Evolutionary conservation across 2,888 invertebrate species (phyloP).

Genomic region (Hymenopus coronatus): DNA sequence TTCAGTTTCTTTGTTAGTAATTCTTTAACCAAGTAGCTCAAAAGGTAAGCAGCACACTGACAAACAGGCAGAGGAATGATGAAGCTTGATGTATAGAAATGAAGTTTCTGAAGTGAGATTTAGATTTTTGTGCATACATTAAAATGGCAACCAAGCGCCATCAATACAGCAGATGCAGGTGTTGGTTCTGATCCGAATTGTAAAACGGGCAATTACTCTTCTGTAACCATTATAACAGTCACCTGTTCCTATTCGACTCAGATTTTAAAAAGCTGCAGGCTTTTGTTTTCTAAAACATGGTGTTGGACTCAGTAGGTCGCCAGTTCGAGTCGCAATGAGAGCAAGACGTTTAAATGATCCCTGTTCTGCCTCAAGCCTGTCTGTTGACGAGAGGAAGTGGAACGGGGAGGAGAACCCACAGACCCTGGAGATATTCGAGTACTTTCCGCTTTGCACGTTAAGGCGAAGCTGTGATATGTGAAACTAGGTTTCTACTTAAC

Average conservation of each 20-base stretch:
- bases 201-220: background rate
- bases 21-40: no score
- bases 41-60: no score
- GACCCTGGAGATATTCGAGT: no score
- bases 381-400: background rate
- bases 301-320: background rate
- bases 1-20: no score
- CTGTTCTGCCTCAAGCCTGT: background rate
- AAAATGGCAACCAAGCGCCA: background rate
- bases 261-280: background rate
- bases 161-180: background rate
- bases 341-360: background rate
- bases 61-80: no score
- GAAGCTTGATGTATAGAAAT: no score
- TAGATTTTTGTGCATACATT: background rate
- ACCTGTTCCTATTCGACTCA: background rate
- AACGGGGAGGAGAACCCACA: background rate
- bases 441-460: no score
- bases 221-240: background rate
- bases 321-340: background rate
- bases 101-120: no score
- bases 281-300: background rate
- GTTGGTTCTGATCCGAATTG: no score
- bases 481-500: no score
- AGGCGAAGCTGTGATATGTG: no score